Percentiles rank a stretch among this genome's conserved stretches.
Conservation (phyloP, 2,888 invertebrate species). For the Hymenopus coronatus region DNA sequence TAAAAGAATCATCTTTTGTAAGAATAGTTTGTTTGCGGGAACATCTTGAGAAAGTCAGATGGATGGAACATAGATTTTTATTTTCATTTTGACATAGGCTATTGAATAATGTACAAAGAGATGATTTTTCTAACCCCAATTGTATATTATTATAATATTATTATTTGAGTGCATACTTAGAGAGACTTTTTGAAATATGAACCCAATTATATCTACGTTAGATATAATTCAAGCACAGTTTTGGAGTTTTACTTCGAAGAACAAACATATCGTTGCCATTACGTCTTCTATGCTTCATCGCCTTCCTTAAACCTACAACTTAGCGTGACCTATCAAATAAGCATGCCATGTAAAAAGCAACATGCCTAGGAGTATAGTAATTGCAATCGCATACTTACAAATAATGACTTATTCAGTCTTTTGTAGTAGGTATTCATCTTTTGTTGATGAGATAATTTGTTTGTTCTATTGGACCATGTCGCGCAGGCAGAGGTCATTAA, state of each 20-base stretch:
- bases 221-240: too few species aligned
- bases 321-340: background rate
- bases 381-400: background rate
- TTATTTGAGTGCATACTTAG: too few species aligned
- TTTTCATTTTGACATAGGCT: too few species aligned
- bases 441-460: background rate
- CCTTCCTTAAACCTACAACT: background rate
- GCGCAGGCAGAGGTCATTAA: background rate
- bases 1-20: too few species aligned
- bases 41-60: too few species aligned
- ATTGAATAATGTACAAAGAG: too few species aligned
- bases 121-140: too few species aligned
- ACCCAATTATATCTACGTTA: too few species aligned
- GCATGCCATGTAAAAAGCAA: background rate
- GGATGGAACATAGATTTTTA: too few species aligned
- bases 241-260: background rate
- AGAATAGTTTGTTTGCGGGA: too few species aligned
- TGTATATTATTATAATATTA: too few species aligned
- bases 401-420: background rate
- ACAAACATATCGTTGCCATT: background rate
- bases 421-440: background rate
- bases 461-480: background rate
- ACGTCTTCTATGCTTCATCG: background rate
- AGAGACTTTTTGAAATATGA: too few species aligned
- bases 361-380: background rate